Evolutionary conservation across 1,140 invertebrate genomes (phyloP), one percentile per base, ranked within the genome.

Genomic region (Arion vulgaris): DNA sequence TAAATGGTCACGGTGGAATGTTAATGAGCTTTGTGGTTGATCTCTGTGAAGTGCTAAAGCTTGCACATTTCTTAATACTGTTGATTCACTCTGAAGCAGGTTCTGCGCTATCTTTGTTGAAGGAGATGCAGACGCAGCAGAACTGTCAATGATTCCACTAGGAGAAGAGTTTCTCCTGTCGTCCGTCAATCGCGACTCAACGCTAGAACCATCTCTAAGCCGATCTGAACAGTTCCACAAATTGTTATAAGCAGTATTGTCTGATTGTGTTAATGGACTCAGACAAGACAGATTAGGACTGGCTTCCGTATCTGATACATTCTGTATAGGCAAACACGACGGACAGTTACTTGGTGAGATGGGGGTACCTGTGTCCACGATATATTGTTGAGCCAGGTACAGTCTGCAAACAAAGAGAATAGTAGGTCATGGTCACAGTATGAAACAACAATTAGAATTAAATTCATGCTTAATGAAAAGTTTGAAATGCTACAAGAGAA

Each of bases 321-420:
- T n/a, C 45, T 75, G 73, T 26, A 51, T 17, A 57, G 80, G 71
- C 57, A 81, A n/a, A 62, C 80, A 81, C 36, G 80, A 68, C 2
- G 80, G 80, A 36, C 80, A 81, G 80, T 34, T 57, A 26, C 49
- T 81, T 4, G 80, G 80, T 19, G 80, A 81, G 38, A 81, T 81
- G 38, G 80, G 80, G 38, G 69, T 51, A 0, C 71, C 71, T 36
- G 69, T 81, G 39, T 81, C 83, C 62, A 73, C 28, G 23, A 76
- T 68, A 19, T 71, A 51, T 15, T 82, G 80, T 34, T 87, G 85
- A 68, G 87, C 88, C 17, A 91, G 85, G 82, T 90, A 90, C 36
- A 91, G 72, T 26, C 90, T 81, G 71, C 84, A 86, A 41, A 87
- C 85, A 34, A 74, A 74, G 34, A 34, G n/a, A 38, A 57, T n/a